Base-by-base conservation (phyloP, 2,113 vertebrate species). In the Leptosomus discolor region DNA sequence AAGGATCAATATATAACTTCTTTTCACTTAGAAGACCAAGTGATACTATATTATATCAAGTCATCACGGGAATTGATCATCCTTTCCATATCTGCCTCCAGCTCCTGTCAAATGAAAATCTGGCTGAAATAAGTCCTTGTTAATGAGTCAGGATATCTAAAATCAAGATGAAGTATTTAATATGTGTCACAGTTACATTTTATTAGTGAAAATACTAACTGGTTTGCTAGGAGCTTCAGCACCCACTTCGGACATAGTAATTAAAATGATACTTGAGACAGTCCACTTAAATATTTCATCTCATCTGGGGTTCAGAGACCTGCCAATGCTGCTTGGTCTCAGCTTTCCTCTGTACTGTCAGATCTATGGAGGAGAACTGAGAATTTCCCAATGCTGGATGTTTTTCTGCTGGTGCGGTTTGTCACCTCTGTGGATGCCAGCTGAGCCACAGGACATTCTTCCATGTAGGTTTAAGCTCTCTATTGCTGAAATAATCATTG, bases 51-150 rank as follows among this genome's bases (percentile, higher is more conserved):
- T 71, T 63, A 20, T 22, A 39, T 37, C 60, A 85, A 57, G 79
- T 39, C 2, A 5, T 4, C 15, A 6, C 50, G 21, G 63, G 23
- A 86, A 50, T 77, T 0, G 0, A 37, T 48, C 27, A 32, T 54
- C 32, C 15, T 91, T 88, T 73, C 37, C 36, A 14, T 32, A 0
- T 54, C 20, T 58, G 41, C 50, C 24, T 83, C 34, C 21, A 8
- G 57, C 29, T 91, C 50, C 46, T 69, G 48, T 26, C 21, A 75
- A n/a, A 61, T 67, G 58, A 84, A 88, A 84, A 63, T 64, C 37
- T 58, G 45, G 7, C n/a, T 67, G 61, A 53, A 77, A 0, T 29
- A 71, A 73, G 19, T 41, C n/a, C 27, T 67, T 64, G 11, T 73
- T 85, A 56, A n/a, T 30, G 32, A 81, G 26, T 19, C n/a, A 80